Evolutionary conservation across 1,140 invertebrate genomes (phyloP), one percentile per base, ranked within the genome.

Genomic region (Frieseomelitta varia): DNA sequence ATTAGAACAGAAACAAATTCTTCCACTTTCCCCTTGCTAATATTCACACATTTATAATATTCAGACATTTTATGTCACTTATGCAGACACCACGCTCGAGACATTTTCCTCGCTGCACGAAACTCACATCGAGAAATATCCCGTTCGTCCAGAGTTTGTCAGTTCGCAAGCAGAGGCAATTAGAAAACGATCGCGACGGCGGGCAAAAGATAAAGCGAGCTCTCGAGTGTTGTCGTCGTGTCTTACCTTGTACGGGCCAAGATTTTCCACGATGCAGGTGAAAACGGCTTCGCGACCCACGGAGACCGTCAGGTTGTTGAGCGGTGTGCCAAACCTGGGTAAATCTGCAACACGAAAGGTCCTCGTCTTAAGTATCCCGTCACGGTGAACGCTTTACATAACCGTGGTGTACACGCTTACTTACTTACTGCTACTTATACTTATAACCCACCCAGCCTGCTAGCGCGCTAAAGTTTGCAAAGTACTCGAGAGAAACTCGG

Each of bases 281-380:
- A 98, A 96, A 80, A 97, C 95, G 30, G 97, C 97, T 91, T 98
- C 97, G 88, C 97, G 95, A 81, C 97, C 97, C 77, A 97, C 96
- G 55, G 97, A 96, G 68, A 97, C 96, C 61, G 97, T 98, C 87
- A 97, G 95, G 94, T 98, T 98, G 93, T 96, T 96, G 90, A 98
- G 96, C 89, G 97, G 97, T 89, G 97, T 97, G 92, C 96, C 97
- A 93, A 98, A 98, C 91, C 96, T 97, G 78, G 97, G 97, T 93
- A 95, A 95, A 93, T 96, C 96, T 95, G 94, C 76, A 95, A 95
- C 90, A 91, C 88, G 84, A 82, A 89, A 85, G 79, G 76, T 88
- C 87, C 82, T 69, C 72, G 53, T 87, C 87, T 87, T 88, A 73
- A 90, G 87, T 85, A 87, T 88, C 84, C 77, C 39, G 75, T 47